Percentiles rank a stretch among this genome's conserved stretches.
Evolutionary conservation across 2,888 invertebrate species (phyloP).

Genomic region (Hirtodrosophila duncani): DNA sequence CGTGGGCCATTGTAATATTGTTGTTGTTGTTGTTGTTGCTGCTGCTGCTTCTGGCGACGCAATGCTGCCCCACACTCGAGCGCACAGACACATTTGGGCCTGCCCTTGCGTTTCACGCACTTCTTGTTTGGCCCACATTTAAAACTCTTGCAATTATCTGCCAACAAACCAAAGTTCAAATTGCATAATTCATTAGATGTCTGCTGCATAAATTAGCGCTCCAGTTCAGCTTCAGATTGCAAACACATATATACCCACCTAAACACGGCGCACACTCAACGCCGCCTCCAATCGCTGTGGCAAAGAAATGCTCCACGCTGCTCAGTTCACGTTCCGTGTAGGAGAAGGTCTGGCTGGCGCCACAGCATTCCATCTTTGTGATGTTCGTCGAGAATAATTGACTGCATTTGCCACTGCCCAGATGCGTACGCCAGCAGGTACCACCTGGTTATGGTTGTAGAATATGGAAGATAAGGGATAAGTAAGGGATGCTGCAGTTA

Average conservation of each 20-base stretch:
- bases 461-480: not conserved
- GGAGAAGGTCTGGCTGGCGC: slow-evolving; percentile 77
- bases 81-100: slow-evolving; percentile 91
- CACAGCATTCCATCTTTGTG: slow-evolving; percentile 88
- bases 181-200: slow-evolving; percentile 7
- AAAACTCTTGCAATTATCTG: slow-evolving; percentile 89
- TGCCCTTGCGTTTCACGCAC: slow-evolving; percentile 88
- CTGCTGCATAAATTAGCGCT: slow-evolving; percentile 30
- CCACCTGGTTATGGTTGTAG: slow-evolving; percentile 86
- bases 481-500: too few relatives aligned
- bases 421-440: slow-evolving; percentile 91
- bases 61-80: slow-evolving; percentile 84
- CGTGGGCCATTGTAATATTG: slow-evolving; percentile 66
- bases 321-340: slow-evolving; percentile 77
- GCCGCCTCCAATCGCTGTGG: slow-evolving; percentile 76
- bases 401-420: slow-evolving; percentile 89
- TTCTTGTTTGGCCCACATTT: slow-evolving; percentile 88
- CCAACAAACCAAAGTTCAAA: slow-evolving; percentile 58
- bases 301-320: slow-evolving; percentile 77
- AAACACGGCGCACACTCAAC: slow-evolving; percentile 77
- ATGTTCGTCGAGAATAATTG: slow-evolving; percentile 87
- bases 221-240: too few relatives aligned
- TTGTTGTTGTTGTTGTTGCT: slow-evolving; percentile 36
- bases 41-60: slow-evolving; percentile 57
- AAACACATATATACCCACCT: slow-evolving; percentile 60